These are phyloP conservation scores for Aphelocoma californica DNA, from an alignment of 2,797 vertebrate genomes.

Conservation along the genomic window DNA sequence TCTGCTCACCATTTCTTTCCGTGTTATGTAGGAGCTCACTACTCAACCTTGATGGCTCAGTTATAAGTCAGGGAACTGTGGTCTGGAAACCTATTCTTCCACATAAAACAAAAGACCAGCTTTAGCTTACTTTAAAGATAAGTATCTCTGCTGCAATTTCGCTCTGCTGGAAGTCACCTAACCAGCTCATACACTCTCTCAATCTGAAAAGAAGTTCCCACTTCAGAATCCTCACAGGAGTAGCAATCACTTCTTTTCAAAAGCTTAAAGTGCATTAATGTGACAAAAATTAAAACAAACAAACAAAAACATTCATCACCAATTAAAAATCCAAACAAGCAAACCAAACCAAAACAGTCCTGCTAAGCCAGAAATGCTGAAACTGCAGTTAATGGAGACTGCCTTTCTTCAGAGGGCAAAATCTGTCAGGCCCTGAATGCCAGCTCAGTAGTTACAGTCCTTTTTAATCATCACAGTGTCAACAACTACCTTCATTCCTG, in stretches of 20 bases:
- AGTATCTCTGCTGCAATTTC: neutral
- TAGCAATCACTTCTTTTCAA: neutral
- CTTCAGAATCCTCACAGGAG: neutral
- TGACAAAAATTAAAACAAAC: neutral
- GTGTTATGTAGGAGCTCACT: neutral
- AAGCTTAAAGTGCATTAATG: constrained; percentile 59
- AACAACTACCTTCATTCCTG: constrained; percentile 11
- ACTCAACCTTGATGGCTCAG: neutral
- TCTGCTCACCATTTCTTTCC: neutral
- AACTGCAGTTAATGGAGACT: neutral
- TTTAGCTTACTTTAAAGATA: neutral
- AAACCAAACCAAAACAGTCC: neutral
- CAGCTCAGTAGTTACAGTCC: neutral
- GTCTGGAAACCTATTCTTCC: neutral
- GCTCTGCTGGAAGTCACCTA: neutral
- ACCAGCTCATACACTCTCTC: neutral
- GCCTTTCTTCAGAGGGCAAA: neutral
- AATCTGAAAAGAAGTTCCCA: neutral
- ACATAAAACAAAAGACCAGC: neutral
- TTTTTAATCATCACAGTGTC: neutral
- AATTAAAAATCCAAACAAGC: neutral
- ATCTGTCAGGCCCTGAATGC: neutral
- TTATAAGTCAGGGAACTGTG: neutral
- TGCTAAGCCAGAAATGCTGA: neutral
- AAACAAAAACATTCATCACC: neutral